Evolutionary conservation across 2,797 vertebrate genomes (phyloP), one percentile per base, ranked within the genome.

Genomic region (Bufotes viridis): DNA sequence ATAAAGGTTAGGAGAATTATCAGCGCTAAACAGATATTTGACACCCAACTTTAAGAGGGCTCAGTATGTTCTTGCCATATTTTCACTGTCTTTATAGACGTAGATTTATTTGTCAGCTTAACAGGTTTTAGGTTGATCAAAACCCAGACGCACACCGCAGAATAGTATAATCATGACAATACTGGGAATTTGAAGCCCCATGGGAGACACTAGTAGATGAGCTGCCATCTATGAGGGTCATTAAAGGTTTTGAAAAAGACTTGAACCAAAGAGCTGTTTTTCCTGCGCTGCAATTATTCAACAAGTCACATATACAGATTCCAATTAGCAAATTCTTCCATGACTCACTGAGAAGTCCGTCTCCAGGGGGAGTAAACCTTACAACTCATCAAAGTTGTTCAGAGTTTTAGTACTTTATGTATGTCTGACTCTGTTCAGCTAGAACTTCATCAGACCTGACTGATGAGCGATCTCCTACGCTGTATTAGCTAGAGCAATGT

Each of bases 281-380:
- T 72, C 67, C 60, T n/a, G 7, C 20, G 53, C 49, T 55, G 51
- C 63, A 83, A 87, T 78, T 82, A 82, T 63, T 76, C 78, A 78
- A 49, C 51, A 70, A 72, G 55, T 78, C 74, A 79, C 51, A 83
- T 76, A 76, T 76, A 76, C 42, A n/a, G 74, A 51, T 76, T 76
- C 49, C 74, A 76, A 76, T 88, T 70, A 88, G 63, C 51, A 78
- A 29, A 81, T 58, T 72, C 82, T 65, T 82, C 86, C 8, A 49
- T 67, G 24, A 11, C 18, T 42, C 34, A 53, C 84, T 61, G 58
- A 22, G n/a, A 24, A 74, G 34, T 60, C 57, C 22, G 17, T 67
- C 29, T 51, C 14, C 7, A 42, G 7, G 51, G 49, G 55, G 12
- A 83, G 7, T 8, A 22, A 67, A 78, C 72, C 17, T 49, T 9